phyloP scores from a whole-genome alignment of 2,888 invertebrate species.

The Dryomyza anilis region DNA sequence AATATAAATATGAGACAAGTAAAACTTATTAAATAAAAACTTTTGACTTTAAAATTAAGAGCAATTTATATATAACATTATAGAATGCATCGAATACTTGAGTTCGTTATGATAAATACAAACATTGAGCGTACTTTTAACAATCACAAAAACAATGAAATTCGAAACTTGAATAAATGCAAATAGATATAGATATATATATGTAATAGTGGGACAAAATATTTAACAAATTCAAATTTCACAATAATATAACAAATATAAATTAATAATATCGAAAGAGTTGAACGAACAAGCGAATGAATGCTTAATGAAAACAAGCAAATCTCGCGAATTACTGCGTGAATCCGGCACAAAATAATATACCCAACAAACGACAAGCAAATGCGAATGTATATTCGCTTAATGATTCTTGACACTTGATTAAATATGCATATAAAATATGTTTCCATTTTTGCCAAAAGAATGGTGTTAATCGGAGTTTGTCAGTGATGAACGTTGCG shows the following conservation, averaged over 20 bases:
- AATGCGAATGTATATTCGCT: too few relatives aligned
- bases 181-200: too few relatives aligned
- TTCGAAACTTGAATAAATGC: neutral
- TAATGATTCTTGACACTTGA: neutral
- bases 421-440: conserved; percentile 21
- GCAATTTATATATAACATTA: conserved; percentile 7
- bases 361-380: too few relatives aligned
- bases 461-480: conserved; percentile 56
- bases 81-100: conserved; percentile 17
- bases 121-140: neutral
- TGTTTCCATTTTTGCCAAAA: neutral
- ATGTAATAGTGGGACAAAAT: too few relatives aligned
- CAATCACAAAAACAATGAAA: conserved; percentile 7
- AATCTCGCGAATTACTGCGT: too few relatives aligned
- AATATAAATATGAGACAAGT: neutral
- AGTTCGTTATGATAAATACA: conserved; percentile 6
- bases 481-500: conserved; percentile 56
- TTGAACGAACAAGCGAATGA: too few relatives aligned
- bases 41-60: conserved; percentile 9
- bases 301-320: too few relatives aligned
- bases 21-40: conserved; percentile 7
- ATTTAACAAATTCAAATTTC: too few relatives aligned
- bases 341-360: too few relatives aligned
- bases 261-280: too few relatives aligned
- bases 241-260: conserved; percentile 11